Conservation (phyloP, 2,888 invertebrate genomes). For the Epinotia ramella region DNA sequence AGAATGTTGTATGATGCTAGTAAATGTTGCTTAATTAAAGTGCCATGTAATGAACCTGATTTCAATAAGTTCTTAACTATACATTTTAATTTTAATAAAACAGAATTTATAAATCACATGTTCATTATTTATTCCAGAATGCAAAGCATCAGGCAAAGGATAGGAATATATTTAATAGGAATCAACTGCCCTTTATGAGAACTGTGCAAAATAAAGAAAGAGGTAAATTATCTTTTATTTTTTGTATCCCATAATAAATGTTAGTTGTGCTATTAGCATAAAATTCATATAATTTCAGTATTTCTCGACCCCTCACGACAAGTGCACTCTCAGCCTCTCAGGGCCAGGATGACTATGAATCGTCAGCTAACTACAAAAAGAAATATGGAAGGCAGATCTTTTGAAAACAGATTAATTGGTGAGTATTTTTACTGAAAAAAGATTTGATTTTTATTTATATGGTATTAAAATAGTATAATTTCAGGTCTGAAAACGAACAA, state of each 20-base stretch:
- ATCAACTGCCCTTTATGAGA: slow-evolving; percentile 58
- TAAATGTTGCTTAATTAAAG: too few species aligned
- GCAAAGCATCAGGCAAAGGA: slow-evolving; percentile 53
- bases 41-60: too few species aligned
- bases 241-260: background rate
- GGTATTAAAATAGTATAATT: slow-evolving; percentile 15
- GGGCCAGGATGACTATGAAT: slow-evolving; percentile 51
- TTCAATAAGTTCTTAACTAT: too few species aligned
- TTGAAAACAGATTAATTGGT: slow-evolving; percentile 62
- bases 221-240: slow-evolving; percentile 56
- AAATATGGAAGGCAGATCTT: slow-evolving; percentile 63
- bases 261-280: background rate
- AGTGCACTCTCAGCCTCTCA: slow-evolving; percentile 72
- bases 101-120: background rate
- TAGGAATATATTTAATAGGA: slow-evolving; percentile 54
- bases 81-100: too few species aligned
- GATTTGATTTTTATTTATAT: background rate
- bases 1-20: too few species aligned
- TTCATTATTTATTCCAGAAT: slow-evolving; percentile 46
- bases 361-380: slow-evolving; percentile 60
- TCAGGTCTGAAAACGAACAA: slow-evolving; percentile 30
- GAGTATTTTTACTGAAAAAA: slow-evolving; percentile 44
- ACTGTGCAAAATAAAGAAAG: slow-evolving; percentile 60
- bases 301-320: slow-evolving; percentile 77
- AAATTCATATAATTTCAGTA: slow-evolving; percentile 56